Base-by-base conservation (phyloP, 2,113 vertebrate genomes). In the Gobio gobio region DNA sequence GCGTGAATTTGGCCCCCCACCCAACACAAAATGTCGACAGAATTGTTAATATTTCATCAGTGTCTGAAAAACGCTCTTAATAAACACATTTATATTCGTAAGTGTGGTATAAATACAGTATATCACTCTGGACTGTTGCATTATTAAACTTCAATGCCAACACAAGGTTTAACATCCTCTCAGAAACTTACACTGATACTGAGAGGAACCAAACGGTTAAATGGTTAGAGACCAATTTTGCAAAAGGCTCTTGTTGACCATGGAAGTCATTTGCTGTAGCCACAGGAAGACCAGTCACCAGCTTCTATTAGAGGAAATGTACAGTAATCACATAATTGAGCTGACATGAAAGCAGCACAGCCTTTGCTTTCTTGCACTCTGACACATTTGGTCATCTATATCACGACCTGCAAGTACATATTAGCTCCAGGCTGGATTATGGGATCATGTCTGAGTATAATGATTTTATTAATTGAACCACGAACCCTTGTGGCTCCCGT, bases 391-490 rank as follows among this genome's bases (percentile, higher is more conserved):
- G 7, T 47, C 8, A 1, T 47, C 78, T 73, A 54, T 73, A 66
- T 80, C 12, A 6, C 40, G 40, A 64, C 79, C 72, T 22, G 18
- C 33, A 76, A 49, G 10, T 63, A 75, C 18, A 10, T 51, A 14
- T 26, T 66, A 29, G 20, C 66, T 72, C 24, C n/a, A 68, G 24
- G 66, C 49, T 29, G 64, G 33, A 73, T 79, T 83, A 78, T 63
- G 49, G 22, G 10, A 49, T 45, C 10, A 58, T 78, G 10, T 56
- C 49, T 84, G 82, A 63, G 51, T 29, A 36, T 58, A 40, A 43
- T 61, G 58, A 83, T 85, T 75, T 29, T 12, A 83, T 85, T 83
- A 83, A 75, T n/a, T 83, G 14, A 36, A n/a, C 56, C 47, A 43
- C 61, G 68, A 54, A 78, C 49, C 63, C 68, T 26, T 47, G 24